Conservation (phyloP, 2,888 invertebrate genomes). For the Dasysyrphus albostriatus region DNA sequence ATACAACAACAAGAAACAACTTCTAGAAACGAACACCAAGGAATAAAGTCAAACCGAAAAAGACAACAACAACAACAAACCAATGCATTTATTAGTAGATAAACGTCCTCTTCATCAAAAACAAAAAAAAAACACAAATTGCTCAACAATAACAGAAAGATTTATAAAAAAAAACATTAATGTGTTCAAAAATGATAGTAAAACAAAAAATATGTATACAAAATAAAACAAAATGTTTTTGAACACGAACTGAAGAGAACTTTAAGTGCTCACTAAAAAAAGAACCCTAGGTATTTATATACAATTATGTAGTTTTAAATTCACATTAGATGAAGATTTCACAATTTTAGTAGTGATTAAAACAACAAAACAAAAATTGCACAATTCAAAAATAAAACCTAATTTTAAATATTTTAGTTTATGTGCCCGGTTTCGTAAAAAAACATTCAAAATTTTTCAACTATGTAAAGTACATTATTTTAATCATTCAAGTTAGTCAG, state of each 20-base stretch:
- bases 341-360: conserved; percentile 1
- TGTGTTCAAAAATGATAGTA: conserved; percentile 20
- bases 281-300: conserved; percentile 37
- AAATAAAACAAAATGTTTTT: conserved; percentile 11
- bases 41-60: conserved; percentile 65
- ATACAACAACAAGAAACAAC: conserved; percentile 57
- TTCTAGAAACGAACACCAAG: conserved; percentile 74
- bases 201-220: conserved; percentile 6
- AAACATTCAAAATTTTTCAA: too few species aligned
- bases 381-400: not conserved
- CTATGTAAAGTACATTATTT: too few species aligned
- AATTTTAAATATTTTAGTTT: not conserved
- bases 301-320: conserved; percentile 29
- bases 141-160: conserved; percentile 1
- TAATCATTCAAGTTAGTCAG: too few species aligned
- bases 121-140: not conserved
- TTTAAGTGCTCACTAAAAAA: conserved; percentile 61
- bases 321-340: conserved; percentile 23
- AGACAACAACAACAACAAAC: conserved; percentile 66
- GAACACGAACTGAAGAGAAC: conserved; percentile 54
- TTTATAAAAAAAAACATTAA: not conserved
- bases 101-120: conserved; percentile 50
- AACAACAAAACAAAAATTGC: not conserved
- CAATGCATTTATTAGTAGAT: conserved; percentile 72
- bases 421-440: not conserved